Conservation (phyloP, 2,797 vertebrate species). For the Pteropus rufus region DNA sequence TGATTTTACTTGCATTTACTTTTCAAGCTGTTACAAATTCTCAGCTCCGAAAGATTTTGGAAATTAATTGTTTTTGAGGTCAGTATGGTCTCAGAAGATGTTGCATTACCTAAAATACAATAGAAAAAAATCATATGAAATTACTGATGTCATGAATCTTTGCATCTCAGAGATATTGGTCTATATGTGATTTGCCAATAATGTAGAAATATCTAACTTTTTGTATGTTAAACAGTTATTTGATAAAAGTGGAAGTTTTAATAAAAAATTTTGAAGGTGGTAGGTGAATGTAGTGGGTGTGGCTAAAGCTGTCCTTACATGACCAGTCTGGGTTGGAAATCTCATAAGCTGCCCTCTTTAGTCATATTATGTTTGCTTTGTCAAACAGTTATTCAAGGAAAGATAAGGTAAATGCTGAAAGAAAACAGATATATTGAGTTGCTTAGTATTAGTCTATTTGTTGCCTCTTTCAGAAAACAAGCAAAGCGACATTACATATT, state of each 20-base stretch:
- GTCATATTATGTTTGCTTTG: not conserved
- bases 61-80: not conserved
- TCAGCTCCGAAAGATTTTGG: not conserved
- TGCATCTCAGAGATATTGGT: not conserved
- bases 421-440: not conserved
- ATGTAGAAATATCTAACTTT: not conserved
- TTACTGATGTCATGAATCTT: not conserved
- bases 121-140: not conserved
- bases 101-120: not conserved
- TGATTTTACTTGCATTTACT: not conserved
- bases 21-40: not conserved
- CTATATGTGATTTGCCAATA: not conserved
- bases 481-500: not conserved
- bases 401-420: not conserved
- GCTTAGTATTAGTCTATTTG: not conserved
- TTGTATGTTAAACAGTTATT: not conserved
- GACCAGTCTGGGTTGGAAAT: not conserved
- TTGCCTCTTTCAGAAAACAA: not conserved
- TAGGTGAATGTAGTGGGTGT: not conserved
- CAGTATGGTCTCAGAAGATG: not conserved
- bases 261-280: not conserved
- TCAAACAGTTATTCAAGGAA: not conserved
- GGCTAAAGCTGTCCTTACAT: accelerated
- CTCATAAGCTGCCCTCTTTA: not conserved
- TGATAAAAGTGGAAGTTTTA: not conserved